Base-by-base conservation (phyloP, 2,113 vertebrate genomes). In the Pseudopipra pipra region DNA sequence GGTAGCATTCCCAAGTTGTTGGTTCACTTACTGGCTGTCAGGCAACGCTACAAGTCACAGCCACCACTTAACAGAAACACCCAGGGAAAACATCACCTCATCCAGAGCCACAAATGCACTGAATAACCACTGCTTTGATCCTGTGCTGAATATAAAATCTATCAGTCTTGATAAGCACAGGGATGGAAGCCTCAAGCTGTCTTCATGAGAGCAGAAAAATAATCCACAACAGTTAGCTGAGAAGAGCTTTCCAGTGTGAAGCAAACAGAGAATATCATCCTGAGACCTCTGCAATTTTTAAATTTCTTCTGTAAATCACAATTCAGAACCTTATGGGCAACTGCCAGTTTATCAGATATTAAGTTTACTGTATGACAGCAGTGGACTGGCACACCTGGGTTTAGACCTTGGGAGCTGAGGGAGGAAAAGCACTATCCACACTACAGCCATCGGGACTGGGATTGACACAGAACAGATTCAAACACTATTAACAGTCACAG, bases 1-100 rank as follows among this genome's bases (percentile, higher is more conserved):
- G 75, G 67, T 70, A 87, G 70, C 70, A 33, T 46, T 95, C 82
- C 94, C 94, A 72, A 62, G 66, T 1, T 71, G 74, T 68, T 67
- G 15, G 62, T 67, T 86, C 59, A 88, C 33, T 93, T 8, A 17
- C 33, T 44, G 85, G 74, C 91, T 90, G 66, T 68, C 71, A 72
- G 85, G 58, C 55, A 61, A 44, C 2, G 49, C 66, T 68, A 27
- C 55, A 30, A 78, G 78, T 76, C 67, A 67, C 37, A 89, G 94
- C 28, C 52, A 35, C 56, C 62, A 59, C 85, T 90, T 71, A 67
- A 47, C 11, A 78, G 85, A 59, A 87, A 71, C 9, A 67, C 33
- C 80, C 67, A 70, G 67, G 86, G 86, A 88, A 90, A 59, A 63
- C 33, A 79, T 46, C 78, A 41, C 63, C 78, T 82, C 72, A 24